Base-by-base conservation (phyloP, 53 echinoderm and acorn worm genomes). In the Hippasteria phrygiana region DNA sequence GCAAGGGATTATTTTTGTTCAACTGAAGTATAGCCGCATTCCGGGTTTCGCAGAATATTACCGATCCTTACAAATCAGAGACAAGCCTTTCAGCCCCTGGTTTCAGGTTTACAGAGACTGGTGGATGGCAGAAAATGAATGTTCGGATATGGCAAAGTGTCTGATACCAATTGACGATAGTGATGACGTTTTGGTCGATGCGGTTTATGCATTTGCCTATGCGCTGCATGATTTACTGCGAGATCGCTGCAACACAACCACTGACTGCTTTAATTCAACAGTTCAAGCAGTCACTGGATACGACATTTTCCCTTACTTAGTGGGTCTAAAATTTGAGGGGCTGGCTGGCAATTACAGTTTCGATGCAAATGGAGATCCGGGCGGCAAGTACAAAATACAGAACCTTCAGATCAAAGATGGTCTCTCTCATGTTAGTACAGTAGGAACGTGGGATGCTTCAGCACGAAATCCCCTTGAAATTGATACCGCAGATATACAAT, bases 141-240 rank as follows among this genome's bases (percentile, higher is more conserved):
- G 79, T 40, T 69, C 37, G 6, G 75, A 79, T 43, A 9, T 89
- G 11, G 27, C 78, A 0, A 10, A 78, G 17, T 89, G 89, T 46
- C 89, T 79, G 33, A 11, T 83, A 29, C 18, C 20, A 36, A 38
- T 42, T 14, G 27, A 18, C 24, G 13, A 0, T 40, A 88, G 40
- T 46, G 78, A 78, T 33, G 26, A 54, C 42, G 37, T 69, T 63
- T 20, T 77, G 28, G n/a, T 75, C 17, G 90, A 75, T 45, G 75
- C 83, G 39, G 46, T 83, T 18, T 73, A 75, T 64, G 76, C 90
- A 0, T 75, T 74, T n/a, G 90, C 90, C 18, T 20, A 90, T 35
- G 78, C 47, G 9, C 66, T 88, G 22, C 78, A 88, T 13, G 37
- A 54, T 31, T 17, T 80, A 28, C n/a, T 80, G 0, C 26, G 20